A percentile compares a stretch with the other conserved stretches of the same genome.
phyloP scores from a whole-genome alignment of 2,797 vertebrate species.

The Distichodus sexfasciatus region DNA sequence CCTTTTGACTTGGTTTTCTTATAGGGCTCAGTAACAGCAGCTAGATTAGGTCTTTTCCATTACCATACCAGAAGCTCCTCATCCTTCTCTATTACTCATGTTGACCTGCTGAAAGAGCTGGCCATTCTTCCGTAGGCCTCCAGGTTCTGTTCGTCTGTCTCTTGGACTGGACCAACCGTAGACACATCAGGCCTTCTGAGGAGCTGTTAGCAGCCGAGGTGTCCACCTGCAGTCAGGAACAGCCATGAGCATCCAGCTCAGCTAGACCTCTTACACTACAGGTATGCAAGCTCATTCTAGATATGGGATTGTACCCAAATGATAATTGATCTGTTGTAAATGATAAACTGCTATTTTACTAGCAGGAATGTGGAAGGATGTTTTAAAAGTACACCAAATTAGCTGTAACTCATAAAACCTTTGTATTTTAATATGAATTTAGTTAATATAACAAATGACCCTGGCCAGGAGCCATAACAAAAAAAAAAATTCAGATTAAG shows the following conservation, averaged over 20 bases:
- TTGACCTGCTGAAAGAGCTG: slow-evolving; percentile 94
- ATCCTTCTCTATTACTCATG: slow-evolving; percentile 92
- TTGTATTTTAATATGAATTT: no score
- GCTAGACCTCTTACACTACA: no score
- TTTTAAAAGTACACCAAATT: no score
- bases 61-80: slow-evolving; percentile 97
- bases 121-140: slow-evolving; percentile 95
- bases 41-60: slow-evolving; percentile 89
- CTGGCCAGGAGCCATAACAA: no score
- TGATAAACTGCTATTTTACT: no score
- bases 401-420: no score
- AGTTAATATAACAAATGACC: no score
- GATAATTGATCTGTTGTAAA: no score
- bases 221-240: slow-evolving; percentile 80
- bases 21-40: slow-evolving; percentile 83
- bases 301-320: no score
- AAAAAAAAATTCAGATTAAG: no score
- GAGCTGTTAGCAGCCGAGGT: slow-evolving; percentile 91
- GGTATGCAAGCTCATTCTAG: background rate
- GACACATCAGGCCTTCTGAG: slow-evolving; percentile 94
- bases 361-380: no score
- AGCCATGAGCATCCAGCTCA: background rate
- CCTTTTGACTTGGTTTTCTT: slow-evolving; percentile 78
- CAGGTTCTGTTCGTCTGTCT: slow-evolving; percentile 93
- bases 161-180: slow-evolving; percentile 92